phyloP scores from a whole-genome alignment of 2,797 vertebrate species.

The Coilia nasus region DNA sequence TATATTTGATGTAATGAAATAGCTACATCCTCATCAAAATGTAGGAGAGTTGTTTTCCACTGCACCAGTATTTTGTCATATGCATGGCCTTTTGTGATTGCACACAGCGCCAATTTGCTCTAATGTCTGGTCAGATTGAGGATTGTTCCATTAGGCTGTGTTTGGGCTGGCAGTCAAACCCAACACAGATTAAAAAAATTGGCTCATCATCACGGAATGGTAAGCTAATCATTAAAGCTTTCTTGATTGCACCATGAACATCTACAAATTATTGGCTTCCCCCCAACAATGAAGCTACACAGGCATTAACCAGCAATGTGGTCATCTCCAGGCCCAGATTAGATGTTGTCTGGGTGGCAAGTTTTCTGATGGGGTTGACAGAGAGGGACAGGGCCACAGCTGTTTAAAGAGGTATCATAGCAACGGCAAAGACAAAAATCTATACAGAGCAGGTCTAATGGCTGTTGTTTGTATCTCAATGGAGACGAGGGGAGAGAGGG shows the following conservation, averaged over 20 bases:
- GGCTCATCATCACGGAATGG: neutral
- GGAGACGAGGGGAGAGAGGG: neutral
- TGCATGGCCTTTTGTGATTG: neutral
- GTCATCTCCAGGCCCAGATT: neutral
- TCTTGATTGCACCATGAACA: conserved; percentile 2
- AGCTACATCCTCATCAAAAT: too few species aligned
- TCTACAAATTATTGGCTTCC: neutral
- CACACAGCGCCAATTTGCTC: neutral
- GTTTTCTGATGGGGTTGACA: neutral
- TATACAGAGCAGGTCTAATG: neutral
- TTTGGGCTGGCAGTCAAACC: neutral
- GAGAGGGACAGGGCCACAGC: neutral
- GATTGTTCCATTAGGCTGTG: neutral
- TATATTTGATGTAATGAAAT: too few species aligned
- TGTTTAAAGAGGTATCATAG: neutral
- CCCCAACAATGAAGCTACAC: neutral
- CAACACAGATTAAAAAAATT: neutral
- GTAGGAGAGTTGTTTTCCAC: too few species aligned
- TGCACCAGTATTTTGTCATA: neutral
- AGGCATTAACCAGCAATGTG: neutral
- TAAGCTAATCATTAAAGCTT: neutral
- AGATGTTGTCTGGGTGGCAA: neutral
- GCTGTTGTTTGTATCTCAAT: neutral
- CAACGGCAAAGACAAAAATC: neutral
- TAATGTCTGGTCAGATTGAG: neutral